Evolutionary conservation across 2,888 invertebrate species (phyloP), one percentile per base, ranked within the genome.

Genomic region (Lamellibrachia satsuma): DNA sequence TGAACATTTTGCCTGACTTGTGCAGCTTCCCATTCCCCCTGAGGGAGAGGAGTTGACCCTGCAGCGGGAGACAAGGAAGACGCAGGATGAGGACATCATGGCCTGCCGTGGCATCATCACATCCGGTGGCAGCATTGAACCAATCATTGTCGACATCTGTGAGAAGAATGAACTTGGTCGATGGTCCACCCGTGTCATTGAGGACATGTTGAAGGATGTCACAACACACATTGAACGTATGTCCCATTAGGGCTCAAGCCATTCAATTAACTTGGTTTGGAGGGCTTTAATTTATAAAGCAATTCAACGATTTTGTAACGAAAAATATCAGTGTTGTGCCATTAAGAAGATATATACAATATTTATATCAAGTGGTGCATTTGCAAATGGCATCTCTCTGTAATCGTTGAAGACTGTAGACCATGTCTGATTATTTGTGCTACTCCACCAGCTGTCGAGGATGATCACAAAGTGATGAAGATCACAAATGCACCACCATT

Each of bases 1-100:
- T 75, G 75, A 75, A 6, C 3, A 15, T 92, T 92, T 92, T 92
- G 11, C 27, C 22, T 57, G 51, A 22, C 60, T 75, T 52, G 7
- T 90, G n/a, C 39, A 94, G 94, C 93, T 93, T 11, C 91, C 93
- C 91, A 91, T 94, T 92, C 94, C 94, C 11, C 95, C 95, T 27
- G 95, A 95, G 7, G 95, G 96, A 15, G 96, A 96, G 52, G 96
- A 96, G 92, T 93, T 96, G 92, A 95, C 95, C 2, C 95, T 94
- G 1, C 95, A 94, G 90, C 95, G 95, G 92, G 95, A 95, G 92
- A 93, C 93, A 91, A 93, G 95, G 90, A 95, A 95, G 93, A 95
- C 95, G 22, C 95, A 94, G 94, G 96, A 96, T 91, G 93, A 94
- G 27, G 96, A 96, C 91, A 95, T 95, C 94, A 94, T 94, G 7